These are phyloP conservation scores for Porites evermanni DNA, from an alignment of 92 coral and sea anemone species.

Conservation along the genomic window DNA sequence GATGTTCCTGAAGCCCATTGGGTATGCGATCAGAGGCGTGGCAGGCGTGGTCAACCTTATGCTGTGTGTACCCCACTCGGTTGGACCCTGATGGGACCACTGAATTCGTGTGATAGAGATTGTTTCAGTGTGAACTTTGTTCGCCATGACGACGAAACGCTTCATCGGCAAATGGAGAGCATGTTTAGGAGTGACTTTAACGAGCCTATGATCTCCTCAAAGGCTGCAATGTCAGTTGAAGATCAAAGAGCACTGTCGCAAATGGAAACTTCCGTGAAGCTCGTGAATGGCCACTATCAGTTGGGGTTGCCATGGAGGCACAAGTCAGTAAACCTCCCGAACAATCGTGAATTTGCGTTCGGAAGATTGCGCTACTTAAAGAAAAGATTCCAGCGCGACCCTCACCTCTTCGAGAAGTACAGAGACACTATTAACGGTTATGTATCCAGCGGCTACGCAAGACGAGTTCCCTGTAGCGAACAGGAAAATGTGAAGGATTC, in stretches of 20 bases:
- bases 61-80: constrained; percentile 57
- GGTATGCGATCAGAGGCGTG: constrained; percentile 67
- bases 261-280: constrained; percentile 46
- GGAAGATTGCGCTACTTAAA: constrained; percentile 33
- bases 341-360: constrained; percentile 51
- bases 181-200: constrained; percentile 6
- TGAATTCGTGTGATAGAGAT: background rate
- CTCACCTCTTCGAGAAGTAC: constrained; percentile 44
- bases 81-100: constrained; percentile 69
- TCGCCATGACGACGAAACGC: constrained; percentile 3
- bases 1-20: constrained; percentile 70
- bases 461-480: constrained; percentile 25
- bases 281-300: constrained; percentile 64
- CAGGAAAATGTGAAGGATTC: background rate
- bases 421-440: constrained; percentile 45
- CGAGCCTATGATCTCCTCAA: background rate
- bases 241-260: constrained; percentile 49
- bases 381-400: constrained; percentile 48
- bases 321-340: constrained; percentile 25
- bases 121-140: constrained; percentile 6
- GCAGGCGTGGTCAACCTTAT: constrained; percentile 54
- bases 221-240: constrained; percentile 46
- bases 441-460: constrained; percentile 55
- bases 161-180: constrained; percentile 11
- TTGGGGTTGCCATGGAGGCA: constrained; percentile 58